phyloP scores from a whole-genome alignment of 2,797 vertebrate genomes.

The Vespertilio murinus region DNA sequence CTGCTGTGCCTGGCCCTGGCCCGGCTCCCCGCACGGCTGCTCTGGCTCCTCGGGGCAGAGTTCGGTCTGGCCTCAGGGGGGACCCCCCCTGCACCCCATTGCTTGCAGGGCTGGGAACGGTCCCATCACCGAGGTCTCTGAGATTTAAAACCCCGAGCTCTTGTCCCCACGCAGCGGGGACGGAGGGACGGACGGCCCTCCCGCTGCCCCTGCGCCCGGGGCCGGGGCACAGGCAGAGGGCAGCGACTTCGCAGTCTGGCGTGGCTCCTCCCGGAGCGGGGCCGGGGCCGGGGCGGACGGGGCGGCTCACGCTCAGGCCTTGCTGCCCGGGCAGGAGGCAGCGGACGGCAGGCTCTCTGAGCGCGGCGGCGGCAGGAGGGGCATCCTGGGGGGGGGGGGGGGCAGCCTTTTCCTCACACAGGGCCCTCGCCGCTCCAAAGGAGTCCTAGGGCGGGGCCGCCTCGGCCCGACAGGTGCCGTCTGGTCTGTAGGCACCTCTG shows the following conservation, averaged over 20 bases:
- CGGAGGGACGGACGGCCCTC: fast-evolving
- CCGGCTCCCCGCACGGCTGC: fast-evolving
- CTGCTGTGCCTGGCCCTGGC: fast-evolving
- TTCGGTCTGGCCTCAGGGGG: background rate
- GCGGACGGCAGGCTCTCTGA: fast-evolving
- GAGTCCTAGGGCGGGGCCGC: background rate
- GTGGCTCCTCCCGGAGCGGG: fast-evolving
- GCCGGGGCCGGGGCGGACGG: fast-evolving
- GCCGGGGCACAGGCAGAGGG: fast-evolving
- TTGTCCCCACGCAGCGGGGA: fast-evolving
- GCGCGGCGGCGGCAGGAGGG: background rate
- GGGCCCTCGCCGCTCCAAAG: fast-evolving
- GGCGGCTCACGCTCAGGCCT: fast-evolving
- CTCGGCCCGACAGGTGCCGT: too few species aligned
- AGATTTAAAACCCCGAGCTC: background rate
- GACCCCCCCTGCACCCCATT: fast-evolving
- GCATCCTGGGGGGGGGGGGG: fast-evolving
- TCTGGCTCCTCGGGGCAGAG: background rate
- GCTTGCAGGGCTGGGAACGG: fast-evolving
- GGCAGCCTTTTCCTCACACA: background rate
- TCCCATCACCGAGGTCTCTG: fast-evolving
- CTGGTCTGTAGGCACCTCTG: background rate
- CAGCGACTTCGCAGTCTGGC: too few species aligned
- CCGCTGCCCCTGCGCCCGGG: fast-evolving
- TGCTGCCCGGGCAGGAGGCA: fast-evolving